Evolutionary conservation across 1,140 invertebrate genomes (phyloP).

Genomic region (Nasonia longicornis): DNA sequence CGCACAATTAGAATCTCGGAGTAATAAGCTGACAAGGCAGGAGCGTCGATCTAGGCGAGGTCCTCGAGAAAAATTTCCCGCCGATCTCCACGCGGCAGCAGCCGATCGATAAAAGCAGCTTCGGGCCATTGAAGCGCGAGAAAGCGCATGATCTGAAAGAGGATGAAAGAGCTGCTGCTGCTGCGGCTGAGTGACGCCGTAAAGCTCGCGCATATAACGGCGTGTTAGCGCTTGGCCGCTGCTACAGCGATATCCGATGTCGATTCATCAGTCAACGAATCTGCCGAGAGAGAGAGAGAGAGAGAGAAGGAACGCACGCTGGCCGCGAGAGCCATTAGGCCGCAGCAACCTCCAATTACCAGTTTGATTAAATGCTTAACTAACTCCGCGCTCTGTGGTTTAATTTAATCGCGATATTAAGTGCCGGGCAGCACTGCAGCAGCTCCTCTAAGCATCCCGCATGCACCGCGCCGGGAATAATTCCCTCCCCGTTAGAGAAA

Average conservation of each 20-base stretch:
- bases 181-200: background rate
- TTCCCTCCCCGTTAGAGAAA: background rate
- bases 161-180: background rate
- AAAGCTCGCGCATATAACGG: slow-evolving; percentile 5
- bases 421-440: slow-evolving; percentile 49
- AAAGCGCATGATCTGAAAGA: background rate
- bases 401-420: slow-evolving; percentile 68
- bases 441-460: slow-evolving; percentile 34
- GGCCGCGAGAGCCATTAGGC: slow-evolving; percentile 59
- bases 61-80: no score
- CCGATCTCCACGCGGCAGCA: no score
- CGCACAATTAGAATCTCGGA: no score
- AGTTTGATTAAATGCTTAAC: slow-evolving; percentile 69
- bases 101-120: background rate
- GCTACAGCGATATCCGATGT: slow-evolving; percentile 36
- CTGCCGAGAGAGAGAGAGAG: slow-evolving; percentile 28
- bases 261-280: slow-evolving; percentile 59
- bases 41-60: no score
- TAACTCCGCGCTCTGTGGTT: slow-evolving; percentile 66
- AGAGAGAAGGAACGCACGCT: background rate
- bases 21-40: no score
- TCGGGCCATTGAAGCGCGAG: background rate
- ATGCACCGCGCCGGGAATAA: background rate
- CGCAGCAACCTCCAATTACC: slow-evolving; percentile 65
- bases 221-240: slow-evolving; percentile 18